These are phyloP conservation scores for Pavo muticus DNA, from an alignment of 2,113 vertebrate genomes.

Conservation along the genomic window DNA sequence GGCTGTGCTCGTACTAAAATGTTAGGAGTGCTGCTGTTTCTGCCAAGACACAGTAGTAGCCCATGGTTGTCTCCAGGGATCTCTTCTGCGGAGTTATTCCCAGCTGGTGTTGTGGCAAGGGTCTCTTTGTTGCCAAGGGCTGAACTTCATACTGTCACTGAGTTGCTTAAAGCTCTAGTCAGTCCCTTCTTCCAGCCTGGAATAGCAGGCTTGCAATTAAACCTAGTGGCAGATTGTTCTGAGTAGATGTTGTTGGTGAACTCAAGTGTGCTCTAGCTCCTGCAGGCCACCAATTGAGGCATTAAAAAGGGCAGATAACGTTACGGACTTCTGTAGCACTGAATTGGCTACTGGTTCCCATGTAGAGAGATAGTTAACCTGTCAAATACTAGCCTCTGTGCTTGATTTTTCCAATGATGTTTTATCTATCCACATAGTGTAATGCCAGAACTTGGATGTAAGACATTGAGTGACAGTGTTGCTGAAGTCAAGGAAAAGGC, in stretches of 20 bases:
- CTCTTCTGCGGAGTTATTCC: background rate
- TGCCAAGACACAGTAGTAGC: background rate
- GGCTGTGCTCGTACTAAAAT: background rate
- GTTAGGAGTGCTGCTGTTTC: background rate
- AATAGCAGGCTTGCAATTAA: background rate
- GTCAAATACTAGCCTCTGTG: background rate
- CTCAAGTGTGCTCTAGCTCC: background rate
- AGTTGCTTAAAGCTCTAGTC: background rate
- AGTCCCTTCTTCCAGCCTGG: background rate
- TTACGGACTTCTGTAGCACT: background rate
- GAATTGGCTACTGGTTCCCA: background rate
- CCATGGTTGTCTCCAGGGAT: background rate
- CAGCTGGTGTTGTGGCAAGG: background rate
- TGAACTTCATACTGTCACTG: background rate
- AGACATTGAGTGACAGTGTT: background rate
- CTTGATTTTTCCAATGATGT: background rate
- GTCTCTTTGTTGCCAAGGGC: background rate
- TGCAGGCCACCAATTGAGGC: too few relatives aligned
- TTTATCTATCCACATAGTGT: background rate
- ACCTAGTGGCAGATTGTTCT: background rate
- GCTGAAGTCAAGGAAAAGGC: accelerated
- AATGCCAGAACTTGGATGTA: background rate
- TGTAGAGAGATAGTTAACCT: background rate
- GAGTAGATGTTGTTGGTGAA: background rate
- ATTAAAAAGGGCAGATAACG: background rate